Evolutionary conservation across 1,140 invertebrate genomes (phyloP).

Genomic region (Drosophila kanapiae): DNA sequence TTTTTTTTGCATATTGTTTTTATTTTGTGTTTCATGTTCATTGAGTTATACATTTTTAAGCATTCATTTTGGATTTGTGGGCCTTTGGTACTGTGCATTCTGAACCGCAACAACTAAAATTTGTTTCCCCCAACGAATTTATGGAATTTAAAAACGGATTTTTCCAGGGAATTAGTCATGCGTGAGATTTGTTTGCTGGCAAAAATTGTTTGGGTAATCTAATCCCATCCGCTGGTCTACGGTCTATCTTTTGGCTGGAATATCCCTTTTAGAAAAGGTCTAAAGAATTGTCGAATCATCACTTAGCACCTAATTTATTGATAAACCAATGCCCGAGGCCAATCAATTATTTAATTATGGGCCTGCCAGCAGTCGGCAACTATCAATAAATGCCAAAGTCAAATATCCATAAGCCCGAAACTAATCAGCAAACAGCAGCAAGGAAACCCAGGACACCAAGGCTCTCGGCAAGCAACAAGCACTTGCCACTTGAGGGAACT

Average conservation of each 20-base stretch:
- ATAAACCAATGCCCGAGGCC: constrained; percentile 43
- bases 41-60: constrained; percentile 81
- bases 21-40: constrained; percentile 69
- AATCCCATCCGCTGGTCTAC: constrained; percentile 14
- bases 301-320: constrained; percentile 55
- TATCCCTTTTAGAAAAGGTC: too few species aligned
- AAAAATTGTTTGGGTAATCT: constrained; percentile 17
- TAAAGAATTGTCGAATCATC: constrained; percentile 25
- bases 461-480: constrained; percentile 55
- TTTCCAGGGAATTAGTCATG: constrained; percentile 37
- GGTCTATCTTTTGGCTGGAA: neutral
- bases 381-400: constrained; percentile 67
- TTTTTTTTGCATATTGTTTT: constrained; percentile 20
- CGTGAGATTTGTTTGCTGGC: constrained; percentile 54
- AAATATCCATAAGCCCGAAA: constrained; percentile 69
- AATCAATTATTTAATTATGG: constrained; percentile 68
- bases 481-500: constrained; percentile 52
- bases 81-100: constrained; percentile 32
- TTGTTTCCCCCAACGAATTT: constrained; percentile 21
- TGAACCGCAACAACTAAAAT: constrained; percentile 31
- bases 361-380: constrained; percentile 38
- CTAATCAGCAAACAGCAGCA: constrained; percentile 74
- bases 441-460: neutral
- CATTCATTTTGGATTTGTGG: constrained; percentile 57
- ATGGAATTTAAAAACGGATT: constrained; percentile 26